Base-by-base conservation (phyloP, 2,888 invertebrate species). In the Caenorhabditis zanzibari region DNA sequence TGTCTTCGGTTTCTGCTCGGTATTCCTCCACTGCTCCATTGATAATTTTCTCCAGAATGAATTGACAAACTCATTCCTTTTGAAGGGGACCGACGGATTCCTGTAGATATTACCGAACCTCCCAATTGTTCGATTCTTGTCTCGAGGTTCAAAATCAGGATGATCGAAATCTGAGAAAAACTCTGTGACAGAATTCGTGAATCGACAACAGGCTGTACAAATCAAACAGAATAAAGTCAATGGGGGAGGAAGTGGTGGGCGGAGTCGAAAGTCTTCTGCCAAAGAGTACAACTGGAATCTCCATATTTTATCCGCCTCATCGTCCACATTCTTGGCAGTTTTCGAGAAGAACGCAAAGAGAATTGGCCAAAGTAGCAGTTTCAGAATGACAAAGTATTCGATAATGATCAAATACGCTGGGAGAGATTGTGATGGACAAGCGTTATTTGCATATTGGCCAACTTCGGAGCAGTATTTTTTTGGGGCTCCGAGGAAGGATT, bases 321-420 rank as follows among this genome's bases (percentile, higher is more conserved):
- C 90, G 32, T 92, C 91, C 28, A 92, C 90, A 41, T 87, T 89
- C 59, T 90, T 90, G 19, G 91, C 91, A 6, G 92, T 88, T 52
- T 88, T 85, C 72, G 92, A 92, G 83, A 93, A 93, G 77, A 93
- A 87, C 6, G 93, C 93, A 82, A 92, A 92, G 12, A 93, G 90
- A 81, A 93, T 88, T 2, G 93, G 93, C 86, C 92, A 90, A 6
- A 92, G 87, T 68, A 93, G 90, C 28, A 93, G 86, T 75, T 88
- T 88, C 16, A 88, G 71, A 14, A 88, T 69, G 4, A 89, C 84
- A 54, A 89, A 86, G 41, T 88, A 89, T 47, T 88, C 87, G 9
- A 89, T 75, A 54, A 89, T 47, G 22, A 85, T 81, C 47, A 87
- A 44, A 58, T 86, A 88, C 3, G 86, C 87, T 14, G 87, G 82